Percentiles rank a stretch among this genome's conserved stretches.
Evolutionary conservation across 2,797 vertebrate species (phyloP).

Genomic region (Coregonus sp.): DNA sequence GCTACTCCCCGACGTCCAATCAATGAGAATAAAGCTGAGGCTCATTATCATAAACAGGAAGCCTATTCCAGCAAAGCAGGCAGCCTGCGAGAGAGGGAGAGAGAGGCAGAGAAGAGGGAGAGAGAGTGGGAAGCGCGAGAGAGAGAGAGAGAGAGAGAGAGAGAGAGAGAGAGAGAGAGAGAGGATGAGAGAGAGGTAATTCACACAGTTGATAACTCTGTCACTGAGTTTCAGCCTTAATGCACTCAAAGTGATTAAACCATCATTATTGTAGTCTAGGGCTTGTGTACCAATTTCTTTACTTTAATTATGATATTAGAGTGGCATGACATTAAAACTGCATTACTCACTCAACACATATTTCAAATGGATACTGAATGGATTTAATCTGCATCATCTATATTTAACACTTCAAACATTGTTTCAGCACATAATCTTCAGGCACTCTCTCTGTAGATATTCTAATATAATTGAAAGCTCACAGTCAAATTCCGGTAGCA

Average conservation of each 20-base stretch:
- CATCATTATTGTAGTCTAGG: neutral
- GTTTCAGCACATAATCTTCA: neutral
- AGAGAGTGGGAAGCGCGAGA: conserved; percentile 1
- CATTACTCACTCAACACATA: neutral
- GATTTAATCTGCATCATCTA: conserved; percentile 1
- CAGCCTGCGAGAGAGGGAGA: conserved; percentile 76
- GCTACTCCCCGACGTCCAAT: conserved; percentile 85
- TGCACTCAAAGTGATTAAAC: neutral
- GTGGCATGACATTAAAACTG: conserved; percentile 8
- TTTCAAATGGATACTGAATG: neutral
- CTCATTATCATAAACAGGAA: conserved; percentile 98
- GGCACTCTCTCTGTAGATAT: neutral
- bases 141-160: neutral
- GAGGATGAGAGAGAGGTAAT: neutral
- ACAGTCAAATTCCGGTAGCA: neutral
- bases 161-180: neutral
- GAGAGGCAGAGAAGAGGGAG: neutral
- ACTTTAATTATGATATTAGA: conserved; percentile 7
- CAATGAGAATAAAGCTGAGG: conserved; percentile 95
- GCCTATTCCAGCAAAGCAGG: conserved; percentile 88
- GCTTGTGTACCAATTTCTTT: no score
- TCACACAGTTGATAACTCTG: neutral
- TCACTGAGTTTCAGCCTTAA: neutral
- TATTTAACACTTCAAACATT: neutral
- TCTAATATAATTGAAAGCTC: neutral